Conservation (phyloP, 2,888 invertebrate species). For the Erannis defoliaria region DNA sequence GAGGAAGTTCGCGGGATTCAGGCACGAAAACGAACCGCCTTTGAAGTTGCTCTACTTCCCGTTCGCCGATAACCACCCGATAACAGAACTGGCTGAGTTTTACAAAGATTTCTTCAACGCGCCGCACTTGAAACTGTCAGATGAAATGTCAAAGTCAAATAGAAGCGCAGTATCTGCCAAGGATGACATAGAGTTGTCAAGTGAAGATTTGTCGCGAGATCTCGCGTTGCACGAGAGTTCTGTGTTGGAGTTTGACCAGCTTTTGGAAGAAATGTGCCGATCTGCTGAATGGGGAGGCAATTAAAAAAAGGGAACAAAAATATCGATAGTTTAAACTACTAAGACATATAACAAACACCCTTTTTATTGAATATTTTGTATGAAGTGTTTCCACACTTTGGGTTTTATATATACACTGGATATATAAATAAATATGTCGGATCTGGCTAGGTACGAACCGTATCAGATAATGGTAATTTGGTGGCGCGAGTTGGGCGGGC, state of each 20-base stretch:
- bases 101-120: constrained; percentile 94
- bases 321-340: neutral
- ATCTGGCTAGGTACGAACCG: too few species aligned
- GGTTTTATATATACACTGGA: too few species aligned
- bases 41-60: constrained; percentile 91
- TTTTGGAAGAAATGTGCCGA: constrained; percentile 90
- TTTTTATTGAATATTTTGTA: too few species aligned
- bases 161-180: constrained; percentile 58
- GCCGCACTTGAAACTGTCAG: constrained; percentile 73
- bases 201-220: constrained; percentile 89
- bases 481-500: too few species aligned
- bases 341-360: neutral
- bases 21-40: constrained; percentile 87
- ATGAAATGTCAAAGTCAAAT: constrained; percentile 53
- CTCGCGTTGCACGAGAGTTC: constrained; percentile 91
- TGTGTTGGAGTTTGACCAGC: constrained; percentile 91
- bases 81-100: constrained; percentile 92
- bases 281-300: constrained; percentile 87
- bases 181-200: constrained; percentile 69
- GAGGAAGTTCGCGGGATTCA: constrained; percentile 75
- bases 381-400: too few species aligned
- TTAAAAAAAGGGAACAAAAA: constrained; percentile 53
- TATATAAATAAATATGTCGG: too few species aligned
- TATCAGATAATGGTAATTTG: too few species aligned
- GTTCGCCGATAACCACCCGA: constrained; percentile 90